Evolutionary conservation across 2,797 vertebrate genomes (phyloP), one percentile per base, ranked within the genome.

Genomic region (Acanthurus lineatus): DNA sequence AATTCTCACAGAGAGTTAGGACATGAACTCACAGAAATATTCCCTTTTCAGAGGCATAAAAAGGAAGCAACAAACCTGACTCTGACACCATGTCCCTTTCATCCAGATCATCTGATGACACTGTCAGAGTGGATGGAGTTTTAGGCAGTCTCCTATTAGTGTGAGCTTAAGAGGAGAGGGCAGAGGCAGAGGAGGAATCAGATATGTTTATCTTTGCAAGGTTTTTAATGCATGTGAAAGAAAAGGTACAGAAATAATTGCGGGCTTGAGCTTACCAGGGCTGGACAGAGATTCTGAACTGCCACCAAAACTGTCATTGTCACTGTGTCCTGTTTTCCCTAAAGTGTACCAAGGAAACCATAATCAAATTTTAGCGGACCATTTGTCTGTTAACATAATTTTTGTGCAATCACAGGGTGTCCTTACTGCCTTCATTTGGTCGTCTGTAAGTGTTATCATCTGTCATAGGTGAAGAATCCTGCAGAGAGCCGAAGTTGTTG

Each of bases 101-200:
- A 10, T 99, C 97, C 32, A 95, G 92, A 76, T 98, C 97, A 2
- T 99, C 97, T 0, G 95, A 96, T 47, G 96, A 97, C 88, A 97
- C 85, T 0, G 97, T 96, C 77, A 96, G 81, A 0, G 85, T 96
- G 56, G 96, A 97, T 0, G 92, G 53, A 1, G 93, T 94, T 92
- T 98, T 99, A 7, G 83, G 83, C 32, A 95, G 74, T 67, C 91
- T 95, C 80, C 94, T 92, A 0, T 68, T 81, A 1, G 76, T 78
- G 64, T 95, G 84, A 66, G 94, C 97, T 97, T 77, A 12, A 49
- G 28, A 73, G 49, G 69, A n/a, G 4, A 40, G 9, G 81, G 25
- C 25, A 77, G 70, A 79, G 32, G 48, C 4, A 58, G 25, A 70
- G 6, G 15, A 9, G n/a, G 49, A 70, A 73, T 61, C 6, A 54